Conservation (phyloP, 2,113 vertebrate genomes). For the Pungitius pungitius region DNA sequence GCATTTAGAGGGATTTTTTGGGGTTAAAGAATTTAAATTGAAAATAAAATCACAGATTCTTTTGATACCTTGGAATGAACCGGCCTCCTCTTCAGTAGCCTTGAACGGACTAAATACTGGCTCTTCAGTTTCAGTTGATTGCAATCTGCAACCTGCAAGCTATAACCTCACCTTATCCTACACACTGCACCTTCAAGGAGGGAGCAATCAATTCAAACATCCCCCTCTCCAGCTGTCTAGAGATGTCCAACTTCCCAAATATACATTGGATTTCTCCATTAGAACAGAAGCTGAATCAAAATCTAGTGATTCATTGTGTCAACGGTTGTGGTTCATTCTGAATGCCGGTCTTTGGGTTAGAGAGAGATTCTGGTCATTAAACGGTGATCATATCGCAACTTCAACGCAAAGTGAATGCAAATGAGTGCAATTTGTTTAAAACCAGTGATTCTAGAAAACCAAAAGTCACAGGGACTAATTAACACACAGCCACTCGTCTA, state of each 20-base stretch:
- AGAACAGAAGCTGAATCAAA: not conserved
- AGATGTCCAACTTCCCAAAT: not conserved
- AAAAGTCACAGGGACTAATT: not conserved
- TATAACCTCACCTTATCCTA: not conserved
- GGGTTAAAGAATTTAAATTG: not conserved
- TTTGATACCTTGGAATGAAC: too few relatives aligned
- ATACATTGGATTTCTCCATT: not conserved
- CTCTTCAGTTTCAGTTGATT: not conserved
- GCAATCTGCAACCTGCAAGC: not conserved
- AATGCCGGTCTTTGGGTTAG: constrained; percentile 3
- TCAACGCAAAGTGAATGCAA: constrained; percentile 27
- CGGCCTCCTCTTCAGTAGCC: not conserved
- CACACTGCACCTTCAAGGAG: constrained; percentile 13
- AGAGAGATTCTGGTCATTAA: constrained; percentile 17
- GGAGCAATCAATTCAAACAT: constrained; percentile 28
- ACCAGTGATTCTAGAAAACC: not conserved
- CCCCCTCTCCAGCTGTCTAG: not conserved
- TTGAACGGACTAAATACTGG: not conserved
- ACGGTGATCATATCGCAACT: not conserved
- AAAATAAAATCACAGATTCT: too few relatives aligned
- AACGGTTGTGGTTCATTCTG: not conserved
- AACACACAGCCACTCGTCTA: not conserved
- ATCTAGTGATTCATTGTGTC: constrained; percentile 8
- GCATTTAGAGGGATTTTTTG: not conserved
- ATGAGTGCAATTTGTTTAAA: constrained; percentile 16